phyloP scores from a whole-genome alignment of 2,797 vertebrate genomes.

The Mionectes olivaceus region DNA sequence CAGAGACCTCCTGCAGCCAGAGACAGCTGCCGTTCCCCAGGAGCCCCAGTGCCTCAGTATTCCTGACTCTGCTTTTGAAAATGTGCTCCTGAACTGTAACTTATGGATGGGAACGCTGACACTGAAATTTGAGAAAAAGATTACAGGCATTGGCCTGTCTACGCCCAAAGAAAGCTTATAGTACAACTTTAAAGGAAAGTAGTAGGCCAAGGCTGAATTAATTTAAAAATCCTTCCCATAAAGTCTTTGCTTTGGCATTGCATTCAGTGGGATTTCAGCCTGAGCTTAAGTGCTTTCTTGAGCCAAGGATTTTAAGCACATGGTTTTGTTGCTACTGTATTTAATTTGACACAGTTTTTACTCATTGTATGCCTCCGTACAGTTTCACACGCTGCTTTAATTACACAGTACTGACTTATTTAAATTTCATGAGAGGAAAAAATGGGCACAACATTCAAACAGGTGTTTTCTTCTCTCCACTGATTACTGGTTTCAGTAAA shows the following conservation, averaged over 20 bases:
- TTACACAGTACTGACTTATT: constrained; percentile 60
- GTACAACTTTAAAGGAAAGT: not conserved
- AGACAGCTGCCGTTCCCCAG: not conserved
- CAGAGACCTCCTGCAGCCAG: not conserved
- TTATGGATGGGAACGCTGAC: not conserved
- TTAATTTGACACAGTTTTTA: constrained; percentile 59
- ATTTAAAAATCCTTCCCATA: not conserved
- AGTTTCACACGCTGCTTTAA: constrained; percentile 35
- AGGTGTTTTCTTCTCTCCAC: constrained; percentile 45
- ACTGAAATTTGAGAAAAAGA: not conserved
- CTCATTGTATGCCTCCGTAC: not conserved
- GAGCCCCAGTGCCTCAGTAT: rapidly evolving
- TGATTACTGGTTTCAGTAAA: constrained; percentile 61
- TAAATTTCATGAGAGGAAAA: constrained; percentile 64
- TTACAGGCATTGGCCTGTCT: too few species aligned
- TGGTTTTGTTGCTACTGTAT: constrained; percentile 28
- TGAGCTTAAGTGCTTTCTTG: not conserved
- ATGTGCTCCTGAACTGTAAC: not conserved
- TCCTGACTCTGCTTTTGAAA: not conserved
- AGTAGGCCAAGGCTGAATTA: not conserved
- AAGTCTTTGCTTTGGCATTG: not conserved
- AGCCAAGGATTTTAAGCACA: constrained; percentile 25
- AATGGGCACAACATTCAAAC: constrained; percentile 8
- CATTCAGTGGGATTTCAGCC: not conserved
- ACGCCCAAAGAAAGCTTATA: not conserved